Evolutionary conservation across 2,113 vertebrate species (phyloP), one percentile per base, ranked within the genome.

Genomic region (Scomber colias): DNA sequence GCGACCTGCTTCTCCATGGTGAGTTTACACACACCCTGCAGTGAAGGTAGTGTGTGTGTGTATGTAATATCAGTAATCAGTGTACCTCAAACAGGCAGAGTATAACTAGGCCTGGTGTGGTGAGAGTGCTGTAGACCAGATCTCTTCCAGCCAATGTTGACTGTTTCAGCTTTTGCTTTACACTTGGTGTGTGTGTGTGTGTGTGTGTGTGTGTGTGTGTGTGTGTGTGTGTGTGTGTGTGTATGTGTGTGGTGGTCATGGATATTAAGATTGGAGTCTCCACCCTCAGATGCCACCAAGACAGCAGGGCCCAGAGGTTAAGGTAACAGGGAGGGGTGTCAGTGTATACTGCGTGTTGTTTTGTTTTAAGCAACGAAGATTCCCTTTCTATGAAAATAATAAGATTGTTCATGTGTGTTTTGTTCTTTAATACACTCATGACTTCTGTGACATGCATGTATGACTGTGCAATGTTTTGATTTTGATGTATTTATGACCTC

Each of bases 1-100:
- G 90, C 92, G 91, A 95, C 93, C 93, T 94, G 92, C 92, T 94
- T 95, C 92, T 93, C 92, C 94, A 94, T 94, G 92, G 93, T 94
- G 93, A 89, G 88, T 91, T 94, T 94, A 93, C 90, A 90, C 91
- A 89, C 86, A 92, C 87, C 91, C 93, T 93, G 90, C 91, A 93
- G 90, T 92, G 92, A 93, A 93, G 92, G 92, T 92, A 89, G 81
- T 69, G 83, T 84, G 86, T 83, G 82, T 76, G 88, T 87, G 90
- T 87, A 81, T 86, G 82, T 89, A 91, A 93, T 95, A 94, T 94
- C 90, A 93, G 91, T 94, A 94, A 94, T 95, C 94, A 94, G 85
- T 94, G 93, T 94, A 94, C 93, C 93, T 93, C 93, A 94, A 93
- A 94, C 93, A 82, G 89, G 74, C 87, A 72, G 93, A 92, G 87